These are phyloP conservation scores for Rosalia funebris DNA, from an alignment of 2,888 invertebrate species.

Conservation along the genomic window DNA sequence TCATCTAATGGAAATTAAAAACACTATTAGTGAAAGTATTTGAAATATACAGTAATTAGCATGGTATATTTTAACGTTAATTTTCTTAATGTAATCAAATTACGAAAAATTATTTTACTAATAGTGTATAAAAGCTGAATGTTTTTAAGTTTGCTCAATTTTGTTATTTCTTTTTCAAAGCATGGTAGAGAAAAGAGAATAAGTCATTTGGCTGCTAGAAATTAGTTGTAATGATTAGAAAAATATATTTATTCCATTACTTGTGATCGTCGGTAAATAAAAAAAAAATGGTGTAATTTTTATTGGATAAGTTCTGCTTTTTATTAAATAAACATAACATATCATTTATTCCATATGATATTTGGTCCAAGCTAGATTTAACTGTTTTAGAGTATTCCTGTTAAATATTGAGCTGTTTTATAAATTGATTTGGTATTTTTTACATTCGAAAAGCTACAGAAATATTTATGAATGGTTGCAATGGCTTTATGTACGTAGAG, in stretches of 20 bases:
- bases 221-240: conserved; percentile 5
- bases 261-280: conserved; percentile 18
- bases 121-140: no score
- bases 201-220: conserved; percentile 6
- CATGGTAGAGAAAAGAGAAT: neutral
- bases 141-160: conserved; percentile 23
- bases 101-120: no score
- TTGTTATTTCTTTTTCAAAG: neutral
- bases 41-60: no score
- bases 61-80: no score
- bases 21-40: no score
- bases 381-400: neutral
- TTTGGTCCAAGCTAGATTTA: neutral
- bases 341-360: conserved; percentile 9
- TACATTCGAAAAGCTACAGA: no score
- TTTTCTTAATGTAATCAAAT: no score
- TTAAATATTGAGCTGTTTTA: no score
- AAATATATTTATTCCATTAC: conserved; percentile 30
- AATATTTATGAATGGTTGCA: no score
- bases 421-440: no score
- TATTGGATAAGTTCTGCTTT: neutral
- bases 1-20: no score
- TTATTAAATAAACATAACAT: neutral
- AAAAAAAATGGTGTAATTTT: conserved; percentile 2
- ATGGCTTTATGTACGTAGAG: no score